phyloP scores from a whole-genome alignment of 1,140 invertebrate genomes.

The Mizuhopecten yessoensis region DNA sequence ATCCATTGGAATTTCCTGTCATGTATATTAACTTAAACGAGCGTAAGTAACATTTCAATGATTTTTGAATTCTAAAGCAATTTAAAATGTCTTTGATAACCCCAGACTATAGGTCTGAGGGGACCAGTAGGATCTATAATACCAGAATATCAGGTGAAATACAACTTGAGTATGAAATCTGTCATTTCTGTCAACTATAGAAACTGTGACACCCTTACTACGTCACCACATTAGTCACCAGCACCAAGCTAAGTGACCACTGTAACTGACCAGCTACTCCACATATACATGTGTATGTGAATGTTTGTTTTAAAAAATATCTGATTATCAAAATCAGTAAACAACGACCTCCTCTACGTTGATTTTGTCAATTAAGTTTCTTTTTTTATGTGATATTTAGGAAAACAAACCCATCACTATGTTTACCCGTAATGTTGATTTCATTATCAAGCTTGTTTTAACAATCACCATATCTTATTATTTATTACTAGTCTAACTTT shows the following conservation, averaged over 20 bases:
- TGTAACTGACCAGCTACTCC: not conserved
- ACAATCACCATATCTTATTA: too few relatives aligned
- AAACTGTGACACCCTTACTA: not conserved
- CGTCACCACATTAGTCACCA: not conserved
- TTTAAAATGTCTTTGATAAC: not conserved
- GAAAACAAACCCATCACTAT: too few relatives aligned
- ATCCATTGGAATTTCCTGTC: not conserved
- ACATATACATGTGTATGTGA: too few relatives aligned
- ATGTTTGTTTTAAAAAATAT: too few relatives aligned
- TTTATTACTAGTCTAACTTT: too few relatives aligned
- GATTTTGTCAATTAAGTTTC: too few relatives aligned
- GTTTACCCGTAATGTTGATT: too few relatives aligned
- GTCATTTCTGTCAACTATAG: not conserved
- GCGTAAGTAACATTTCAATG: not conserved
- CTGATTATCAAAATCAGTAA: too few relatives aligned
- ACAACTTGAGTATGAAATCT: not conserved
- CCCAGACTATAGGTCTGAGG: not conserved
- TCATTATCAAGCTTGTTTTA: too few relatives aligned
- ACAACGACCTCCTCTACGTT: too few relatives aligned
- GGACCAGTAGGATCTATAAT: not conserved
- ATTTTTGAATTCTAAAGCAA: conserved; percentile 1
- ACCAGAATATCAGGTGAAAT: not conserved
- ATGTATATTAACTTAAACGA: not conserved
- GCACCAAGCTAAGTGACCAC: not conserved
- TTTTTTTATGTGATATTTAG: too few relatives aligned